Conservation (phyloP, 2,113 vertebrate species). For the Capreolus pygargus region DNA sequence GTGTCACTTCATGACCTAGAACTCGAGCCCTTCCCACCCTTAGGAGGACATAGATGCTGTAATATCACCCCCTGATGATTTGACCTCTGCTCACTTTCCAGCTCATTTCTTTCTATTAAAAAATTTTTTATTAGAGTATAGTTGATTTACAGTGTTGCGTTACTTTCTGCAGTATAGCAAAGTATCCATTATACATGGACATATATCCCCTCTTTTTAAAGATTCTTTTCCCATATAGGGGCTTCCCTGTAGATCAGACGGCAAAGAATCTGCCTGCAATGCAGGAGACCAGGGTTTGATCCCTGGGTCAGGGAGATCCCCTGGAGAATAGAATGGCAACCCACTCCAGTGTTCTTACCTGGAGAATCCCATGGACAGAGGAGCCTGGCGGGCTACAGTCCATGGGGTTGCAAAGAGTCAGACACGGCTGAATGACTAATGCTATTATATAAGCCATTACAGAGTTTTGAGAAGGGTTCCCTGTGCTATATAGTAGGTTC, state of each 20-base stretch:
- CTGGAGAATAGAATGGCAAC: background rate
- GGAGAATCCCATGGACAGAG: background rate
- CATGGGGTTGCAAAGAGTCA: background rate
- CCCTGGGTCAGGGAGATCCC: background rate
- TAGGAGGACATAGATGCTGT: accelerated
- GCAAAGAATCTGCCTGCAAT: background rate
- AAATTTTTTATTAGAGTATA: background rate
- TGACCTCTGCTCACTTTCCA: background rate
- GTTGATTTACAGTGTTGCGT: no score
- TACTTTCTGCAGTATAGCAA: background rate
- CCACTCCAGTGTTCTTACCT: background rate
- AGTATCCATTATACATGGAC: background rate
- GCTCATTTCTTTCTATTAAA: background rate
- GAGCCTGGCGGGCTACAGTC: background rate
- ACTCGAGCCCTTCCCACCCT: background rate
- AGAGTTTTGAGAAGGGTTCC: background rate
- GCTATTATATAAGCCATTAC: background rate
- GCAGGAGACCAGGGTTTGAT: background rate
- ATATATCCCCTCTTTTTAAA: background rate
- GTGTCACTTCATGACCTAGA: background rate
- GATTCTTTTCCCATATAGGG: background rate
- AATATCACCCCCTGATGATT: accelerated
- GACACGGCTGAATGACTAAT: accelerated
- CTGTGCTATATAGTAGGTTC: background rate
- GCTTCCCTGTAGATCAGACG: background rate